These are phyloP conservation scores for Lasioglossum lativentre DNA, from an alignment of 2,888 invertebrate species.

Conservation along the genomic window DNA sequence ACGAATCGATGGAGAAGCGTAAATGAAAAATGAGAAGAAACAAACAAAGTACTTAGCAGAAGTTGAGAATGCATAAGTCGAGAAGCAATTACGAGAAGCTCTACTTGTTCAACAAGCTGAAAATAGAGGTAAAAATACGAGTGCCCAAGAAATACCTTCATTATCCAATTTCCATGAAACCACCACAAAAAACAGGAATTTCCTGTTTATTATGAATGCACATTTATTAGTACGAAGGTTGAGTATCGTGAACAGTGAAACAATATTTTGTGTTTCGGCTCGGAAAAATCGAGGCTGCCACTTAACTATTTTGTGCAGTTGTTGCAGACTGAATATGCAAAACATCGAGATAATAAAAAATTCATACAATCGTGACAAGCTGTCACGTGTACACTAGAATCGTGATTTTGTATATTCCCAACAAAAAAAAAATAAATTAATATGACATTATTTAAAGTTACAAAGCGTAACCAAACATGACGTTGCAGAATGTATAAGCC, in stretches of 20 bases:
- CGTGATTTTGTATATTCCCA: no score
- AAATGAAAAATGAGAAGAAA: not conserved
- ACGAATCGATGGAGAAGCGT: not conserved
- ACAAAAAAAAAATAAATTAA: no score
- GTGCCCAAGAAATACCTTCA: not conserved
- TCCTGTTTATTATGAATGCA: conserved; percentile 9
- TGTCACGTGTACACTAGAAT: no score
- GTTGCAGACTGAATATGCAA: no score
- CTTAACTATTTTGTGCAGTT: no score
- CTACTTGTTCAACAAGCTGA: not conserved
- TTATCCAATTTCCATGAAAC: conserved; percentile 12
- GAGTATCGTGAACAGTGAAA: not conserved
- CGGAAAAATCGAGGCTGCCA: not conserved
- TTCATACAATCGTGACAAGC: no score
- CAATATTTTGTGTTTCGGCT: not conserved
- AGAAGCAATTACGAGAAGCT: not conserved
- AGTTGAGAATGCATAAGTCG: not conserved
- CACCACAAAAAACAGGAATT: not conserved
- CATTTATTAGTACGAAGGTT: conserved; percentile 3
- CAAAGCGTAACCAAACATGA: no score
- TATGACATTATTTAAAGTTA: no score
- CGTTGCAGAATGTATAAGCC: no score
- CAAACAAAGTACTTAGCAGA: no score
- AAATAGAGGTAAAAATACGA: not conserved
- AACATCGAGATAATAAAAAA: no score